Evolutionary conservation across 2,797 vertebrate species (phyloP), one percentile per base, ranked within the genome.

Genomic region (Gouania willdenowi): DNA sequence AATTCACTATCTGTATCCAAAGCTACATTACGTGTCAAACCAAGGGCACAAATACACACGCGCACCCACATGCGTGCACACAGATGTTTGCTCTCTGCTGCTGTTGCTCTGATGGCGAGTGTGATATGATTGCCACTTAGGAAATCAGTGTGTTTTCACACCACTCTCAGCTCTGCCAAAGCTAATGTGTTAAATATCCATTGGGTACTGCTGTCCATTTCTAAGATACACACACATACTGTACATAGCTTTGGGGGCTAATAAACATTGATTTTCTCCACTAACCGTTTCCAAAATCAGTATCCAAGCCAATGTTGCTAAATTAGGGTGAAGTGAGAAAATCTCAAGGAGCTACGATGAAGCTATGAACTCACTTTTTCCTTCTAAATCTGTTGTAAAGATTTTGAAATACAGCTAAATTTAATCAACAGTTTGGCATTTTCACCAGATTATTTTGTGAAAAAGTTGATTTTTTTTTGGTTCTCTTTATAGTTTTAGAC

Each of bases 101-200:
- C 79, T 71, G 66, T 79, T 71, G 81, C 71, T 77, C 71, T 78
- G 70, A 82, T 55, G 71, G 71, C 43, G 56, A 79, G 56, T 66
- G 78, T 82, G 78, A 86, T 83, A 82, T 82, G 82, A 85, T 84
- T 83, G 79, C 78, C 83, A 83, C 79, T 86, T 83, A 83, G 79
- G 79, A 84, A 87, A 87, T 83, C 81, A 84, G 78, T 83, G 81
- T 79, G 71, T 83, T 83, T 84, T 83, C 79, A 83, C 79, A 84
- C 79, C 70, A 83, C 78, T 76, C 77, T 79, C 75, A 51, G 74
- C 76, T 78, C 75, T 72, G 77, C 79, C 83, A 83, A 79, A 85
- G 71, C 82, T 82, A 87, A 81, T 81, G 79, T 82, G 85, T 77
- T 79, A 81, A 84, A 82, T 79, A 81, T 79, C 75, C 85, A 83